Evolutionary conservation across 2,888 invertebrate species (phyloP).

Genomic region (Cantharis lateralis): DNA sequence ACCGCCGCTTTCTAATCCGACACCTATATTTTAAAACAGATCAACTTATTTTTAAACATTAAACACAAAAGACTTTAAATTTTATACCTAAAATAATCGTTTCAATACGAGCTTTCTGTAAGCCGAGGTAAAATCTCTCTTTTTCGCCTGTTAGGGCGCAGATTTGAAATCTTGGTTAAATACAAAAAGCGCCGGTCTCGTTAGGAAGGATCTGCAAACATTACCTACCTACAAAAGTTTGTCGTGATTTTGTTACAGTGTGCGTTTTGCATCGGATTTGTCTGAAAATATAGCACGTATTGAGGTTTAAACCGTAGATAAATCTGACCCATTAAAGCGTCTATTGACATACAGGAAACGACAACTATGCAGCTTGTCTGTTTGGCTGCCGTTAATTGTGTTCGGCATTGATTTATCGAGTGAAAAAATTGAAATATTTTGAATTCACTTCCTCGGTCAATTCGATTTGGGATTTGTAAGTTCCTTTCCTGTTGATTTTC

Average conservation of each 20-base stretch:
- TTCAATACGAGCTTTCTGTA: slow-evolving; percentile 12
- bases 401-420: slow-evolving; percentile 11
- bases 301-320: slow-evolving; percentile 10
- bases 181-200: slow-evolving; percentile 17
- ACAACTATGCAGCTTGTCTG: slow-evolving; percentile 4
- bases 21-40: slow-evolving; percentile 14
- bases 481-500: slow-evolving; percentile 2
- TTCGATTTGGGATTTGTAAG: not conserved
- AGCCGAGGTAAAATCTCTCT: not conserved
- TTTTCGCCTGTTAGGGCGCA: slow-evolving; percentile 4
- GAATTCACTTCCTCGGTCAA: not conserved
- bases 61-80: slow-evolving; percentile 14
- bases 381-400: slow-evolving; percentile 8
- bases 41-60: slow-evolving; percentile 9
- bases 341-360: slow-evolving; percentile 14
- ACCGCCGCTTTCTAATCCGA: not conserved
- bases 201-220: slow-evolving; percentile 10
- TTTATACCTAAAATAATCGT: slow-evolving; percentile 17
- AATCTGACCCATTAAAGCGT: not conserved
- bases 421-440: slow-evolving; percentile 8
- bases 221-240: not conserved
- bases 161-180: slow-evolving; percentile 15
- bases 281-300: slow-evolving; percentile 12
- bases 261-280: not conserved
- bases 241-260: not conserved